These are phyloP conservation scores for Mesorhabditis sp. DNA, from an alignment of 2,888 invertebrate species.

Conservation along the genomic window DNA sequence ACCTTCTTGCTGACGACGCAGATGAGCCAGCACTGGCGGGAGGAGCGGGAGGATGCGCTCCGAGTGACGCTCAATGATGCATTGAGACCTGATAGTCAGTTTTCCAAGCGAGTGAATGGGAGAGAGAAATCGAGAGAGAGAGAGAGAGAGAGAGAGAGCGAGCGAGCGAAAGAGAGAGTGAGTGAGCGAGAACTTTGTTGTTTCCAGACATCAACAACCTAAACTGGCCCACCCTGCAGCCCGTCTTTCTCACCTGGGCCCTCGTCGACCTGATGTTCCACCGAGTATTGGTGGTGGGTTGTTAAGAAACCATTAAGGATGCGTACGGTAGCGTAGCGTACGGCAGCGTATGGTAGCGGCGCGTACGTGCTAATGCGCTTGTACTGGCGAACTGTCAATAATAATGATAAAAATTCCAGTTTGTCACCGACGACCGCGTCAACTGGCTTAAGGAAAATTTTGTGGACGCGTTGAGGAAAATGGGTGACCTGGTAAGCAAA, in stretches of 20 bases:
- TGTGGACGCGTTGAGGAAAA: conserved; percentile 24
- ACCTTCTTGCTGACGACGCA: conserved; percentile 34
- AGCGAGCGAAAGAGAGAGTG: too few species aligned
- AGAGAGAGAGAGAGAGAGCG: too few species aligned
- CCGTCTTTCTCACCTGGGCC: conserved; percentile 29
- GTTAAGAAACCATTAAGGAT: not conserved
- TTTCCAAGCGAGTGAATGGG: too few species aligned
- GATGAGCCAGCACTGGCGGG: conserved; percentile 28
- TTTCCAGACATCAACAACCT: conserved; percentile 9
- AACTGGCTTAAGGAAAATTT: conserved; percentile 31
- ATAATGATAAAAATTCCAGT: conserved; percentile 18
- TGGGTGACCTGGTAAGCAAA: conserved; percentile 17
- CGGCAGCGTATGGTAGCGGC: too few species aligned
- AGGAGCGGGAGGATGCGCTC: conserved; percentile 23
- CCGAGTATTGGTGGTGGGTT: conserved; percentile 29
- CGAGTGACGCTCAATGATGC: not conserved
- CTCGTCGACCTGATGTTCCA: conserved; percentile 35
- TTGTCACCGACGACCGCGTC: conserved; percentile 26
- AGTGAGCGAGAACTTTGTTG: not conserved
- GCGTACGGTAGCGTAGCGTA: not conserved
- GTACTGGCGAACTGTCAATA: not conserved
- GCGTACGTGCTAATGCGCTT: not conserved
- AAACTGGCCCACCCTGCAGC: conserved; percentile 17
- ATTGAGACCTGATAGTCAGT: too few species aligned
- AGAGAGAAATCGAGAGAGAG: too few species aligned